Conservation (phyloP, 1,140 invertebrate genomes). For the Musca domestica region DNA sequence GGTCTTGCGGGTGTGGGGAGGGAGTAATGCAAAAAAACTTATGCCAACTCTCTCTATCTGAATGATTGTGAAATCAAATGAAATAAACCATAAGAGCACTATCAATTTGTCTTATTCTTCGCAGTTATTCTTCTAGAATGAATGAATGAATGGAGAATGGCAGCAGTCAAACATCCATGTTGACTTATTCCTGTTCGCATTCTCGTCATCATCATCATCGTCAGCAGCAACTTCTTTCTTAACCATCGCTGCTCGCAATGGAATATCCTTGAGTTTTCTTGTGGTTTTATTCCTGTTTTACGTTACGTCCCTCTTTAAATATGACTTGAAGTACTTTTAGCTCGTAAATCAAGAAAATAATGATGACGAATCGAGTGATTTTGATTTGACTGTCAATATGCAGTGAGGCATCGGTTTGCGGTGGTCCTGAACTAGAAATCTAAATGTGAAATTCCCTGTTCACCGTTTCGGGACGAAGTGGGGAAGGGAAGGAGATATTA, state of each 20-base stretch:
- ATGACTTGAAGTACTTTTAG: slow-evolving; percentile 2
- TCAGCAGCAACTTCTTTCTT: neutral
- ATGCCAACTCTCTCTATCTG: neutral
- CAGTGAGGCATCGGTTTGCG: no score
- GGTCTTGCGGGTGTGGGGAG: neutral
- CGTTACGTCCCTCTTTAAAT: neutral
- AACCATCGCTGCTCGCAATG: neutral
- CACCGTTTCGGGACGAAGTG: no score
- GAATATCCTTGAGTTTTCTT: no score
- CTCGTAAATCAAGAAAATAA: slow-evolving; percentile 18
- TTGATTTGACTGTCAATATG: no score
- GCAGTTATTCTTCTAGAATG: neutral
- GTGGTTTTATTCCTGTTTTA: no score
- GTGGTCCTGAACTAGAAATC: no score
- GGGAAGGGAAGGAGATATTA: no score
- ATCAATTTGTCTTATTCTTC: neutral
- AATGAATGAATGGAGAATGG: neutral
- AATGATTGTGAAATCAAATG: neutral
- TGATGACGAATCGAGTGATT: slow-evolving; percentile 7
- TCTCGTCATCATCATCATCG: neutral
- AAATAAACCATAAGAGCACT: slow-evolving; percentile 6
- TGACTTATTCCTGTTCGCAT: neutral
- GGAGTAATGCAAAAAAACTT: neutral
- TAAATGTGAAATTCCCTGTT: no score
- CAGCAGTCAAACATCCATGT: no score